Evolutionary conservation across 2,113 vertebrate species (phyloP).

Genomic region (Scomber japonicus): DNA sequence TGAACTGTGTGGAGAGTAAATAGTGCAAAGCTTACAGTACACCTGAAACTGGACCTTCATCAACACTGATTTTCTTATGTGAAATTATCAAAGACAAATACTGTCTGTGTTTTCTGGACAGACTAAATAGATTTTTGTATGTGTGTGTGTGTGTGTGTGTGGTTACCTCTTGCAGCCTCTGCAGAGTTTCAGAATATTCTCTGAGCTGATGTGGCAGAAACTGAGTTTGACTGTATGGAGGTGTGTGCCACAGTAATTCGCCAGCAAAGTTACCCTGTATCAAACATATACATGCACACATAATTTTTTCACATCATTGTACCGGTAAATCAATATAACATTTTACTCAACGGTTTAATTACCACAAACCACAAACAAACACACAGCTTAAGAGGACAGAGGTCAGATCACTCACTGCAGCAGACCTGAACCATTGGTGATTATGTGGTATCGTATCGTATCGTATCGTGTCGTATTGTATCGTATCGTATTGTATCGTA

Average conservation of each 20-base stretch:
- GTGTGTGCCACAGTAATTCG: constrained; percentile 72
- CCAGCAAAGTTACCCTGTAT: constrained; percentile 67
- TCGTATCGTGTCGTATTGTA: too few relatives aligned
- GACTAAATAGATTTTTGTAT: background rate
- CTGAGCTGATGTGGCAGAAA: constrained; percentile 76
- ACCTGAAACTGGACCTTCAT: background rate
- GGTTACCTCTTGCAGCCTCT: constrained; percentile 62
- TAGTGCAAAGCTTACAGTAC: background rate
- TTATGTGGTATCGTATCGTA: too few relatives aligned
- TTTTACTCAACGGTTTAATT: background rate
- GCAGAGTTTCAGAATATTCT: constrained; percentile 69
- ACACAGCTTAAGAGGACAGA: too few relatives aligned
- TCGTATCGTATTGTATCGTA: too few relatives aligned
- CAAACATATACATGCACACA: constrained; percentile 27
- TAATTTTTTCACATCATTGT: background rate
- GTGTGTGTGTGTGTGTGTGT: background rate
- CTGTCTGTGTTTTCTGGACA: background rate
- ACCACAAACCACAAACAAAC: too few relatives aligned
- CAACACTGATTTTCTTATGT: background rate
- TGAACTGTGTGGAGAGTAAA: too few relatives aligned
- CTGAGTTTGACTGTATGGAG: constrained; percentile 78
- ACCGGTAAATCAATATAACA: too few relatives aligned
- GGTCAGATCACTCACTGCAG: background rate
- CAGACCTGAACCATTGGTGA: too few relatives aligned
- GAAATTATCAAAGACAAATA: background rate